These are phyloP conservation scores for Morpho deidamia DNA, from an alignment of 2,888 invertebrate genomes.

Conservation along the genomic window DNA sequence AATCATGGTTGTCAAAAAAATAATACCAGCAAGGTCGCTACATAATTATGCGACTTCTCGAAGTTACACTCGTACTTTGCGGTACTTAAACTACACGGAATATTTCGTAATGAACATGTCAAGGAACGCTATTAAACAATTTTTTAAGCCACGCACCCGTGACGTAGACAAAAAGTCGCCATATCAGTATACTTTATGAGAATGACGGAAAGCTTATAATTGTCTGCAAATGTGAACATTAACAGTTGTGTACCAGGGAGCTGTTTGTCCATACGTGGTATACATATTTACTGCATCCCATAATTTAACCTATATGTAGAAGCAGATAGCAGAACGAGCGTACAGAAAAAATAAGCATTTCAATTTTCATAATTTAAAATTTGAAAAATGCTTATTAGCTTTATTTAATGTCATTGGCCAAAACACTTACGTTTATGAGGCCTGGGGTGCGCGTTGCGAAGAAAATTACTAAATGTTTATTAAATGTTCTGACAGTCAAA, in stretches of 20 bases:
- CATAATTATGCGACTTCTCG: neutral
- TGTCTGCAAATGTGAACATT: too few species aligned
- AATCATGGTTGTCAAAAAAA: neutral
- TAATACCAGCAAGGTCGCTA: neutral
- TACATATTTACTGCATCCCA: too few species aligned
- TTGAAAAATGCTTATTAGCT: too few species aligned
- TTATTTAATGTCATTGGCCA: too few species aligned
- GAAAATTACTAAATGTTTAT: too few species aligned
- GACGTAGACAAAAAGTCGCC: constrained; percentile 25
- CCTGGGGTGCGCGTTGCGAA: too few species aligned
- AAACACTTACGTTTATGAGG: too few species aligned
- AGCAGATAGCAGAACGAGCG: too few species aligned
- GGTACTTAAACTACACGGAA: neutral
- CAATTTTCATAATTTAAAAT: neutral
- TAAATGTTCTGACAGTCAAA: too few species aligned
- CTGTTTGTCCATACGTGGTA: too few species aligned
- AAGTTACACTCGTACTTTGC: neutral
- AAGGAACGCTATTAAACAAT: constrained; percentile 44
- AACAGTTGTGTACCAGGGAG: too few species aligned
- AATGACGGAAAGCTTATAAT: neutral
- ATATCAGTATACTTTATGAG: neutral
- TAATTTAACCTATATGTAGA: too few species aligned
- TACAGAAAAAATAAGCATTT: neutral
- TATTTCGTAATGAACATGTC: constrained; percentile 36
- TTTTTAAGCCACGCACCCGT: constrained; percentile 38